Evolutionary conservation across 1,140 invertebrate species (phyloP).

Genomic region (Atta colombica): DNA sequence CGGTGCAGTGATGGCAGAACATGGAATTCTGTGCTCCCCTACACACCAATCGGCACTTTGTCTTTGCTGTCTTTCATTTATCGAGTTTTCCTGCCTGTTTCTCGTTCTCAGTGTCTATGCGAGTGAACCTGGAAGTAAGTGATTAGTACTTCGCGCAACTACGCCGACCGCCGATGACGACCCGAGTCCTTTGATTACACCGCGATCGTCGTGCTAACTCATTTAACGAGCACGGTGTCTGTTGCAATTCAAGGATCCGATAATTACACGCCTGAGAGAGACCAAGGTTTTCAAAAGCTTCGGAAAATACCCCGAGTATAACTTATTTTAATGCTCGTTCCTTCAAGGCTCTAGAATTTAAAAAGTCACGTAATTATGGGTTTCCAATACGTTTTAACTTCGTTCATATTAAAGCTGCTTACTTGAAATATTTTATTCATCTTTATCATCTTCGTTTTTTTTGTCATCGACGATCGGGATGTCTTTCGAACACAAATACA

Average conservation of each 20-base stretch:
- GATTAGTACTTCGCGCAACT: conserved; percentile 72
- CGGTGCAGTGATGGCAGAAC: conserved; percentile 80
- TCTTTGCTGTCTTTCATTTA: conserved; percentile 72
- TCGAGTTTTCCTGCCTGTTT: conserved; percentile 64
- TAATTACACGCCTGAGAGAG: conserved; percentile 11
- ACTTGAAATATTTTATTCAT: background rate
- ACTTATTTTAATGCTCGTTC: background rate
- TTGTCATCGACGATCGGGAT: conserved; percentile 43
- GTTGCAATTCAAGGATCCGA: conserved; percentile 8
- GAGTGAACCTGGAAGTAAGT: conserved; percentile 80
- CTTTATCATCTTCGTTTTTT: background rate
- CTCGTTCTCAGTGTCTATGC: conserved; percentile 72
- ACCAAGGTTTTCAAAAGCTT: background rate
- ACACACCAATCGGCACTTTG: conserved; percentile 77
- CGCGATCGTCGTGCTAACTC: conserved; percentile 1
- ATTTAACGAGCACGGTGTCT: conserved; percentile 15
- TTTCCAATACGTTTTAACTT: background rate
- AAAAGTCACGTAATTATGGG: background rate
- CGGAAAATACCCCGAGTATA: background rate
- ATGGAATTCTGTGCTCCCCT: conserved; percentile 80
- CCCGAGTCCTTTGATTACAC: conserved; percentile 12
- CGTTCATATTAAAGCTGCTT: background rate
- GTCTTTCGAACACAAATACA: conserved; percentile 61
- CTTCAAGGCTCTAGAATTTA: background rate
- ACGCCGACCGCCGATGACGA: conserved; percentile 57